These are phyloP conservation scores for Xylota sylvarum DNA, from an alignment of 2,888 invertebrate genomes.

Conservation along the genomic window DNA sequence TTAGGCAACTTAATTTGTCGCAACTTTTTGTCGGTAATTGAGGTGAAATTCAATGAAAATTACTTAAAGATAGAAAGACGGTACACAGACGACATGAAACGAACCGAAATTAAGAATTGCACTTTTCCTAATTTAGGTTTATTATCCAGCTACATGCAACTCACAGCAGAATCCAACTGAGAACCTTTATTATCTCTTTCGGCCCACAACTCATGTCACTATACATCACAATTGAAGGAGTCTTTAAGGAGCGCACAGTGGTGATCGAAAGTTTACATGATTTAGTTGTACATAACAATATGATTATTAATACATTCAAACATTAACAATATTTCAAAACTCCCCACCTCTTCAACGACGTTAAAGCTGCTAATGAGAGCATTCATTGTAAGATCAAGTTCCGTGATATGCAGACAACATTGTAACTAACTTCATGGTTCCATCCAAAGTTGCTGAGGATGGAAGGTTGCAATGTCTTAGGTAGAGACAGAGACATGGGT, in stretches of 20 bases:
- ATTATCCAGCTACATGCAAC: slow-evolving; percentile 36
- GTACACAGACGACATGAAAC: slow-evolving; percentile 18
- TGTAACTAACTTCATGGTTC: too few relatives aligned
- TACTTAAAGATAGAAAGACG: neutral
- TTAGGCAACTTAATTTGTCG: slow-evolving; percentile 52
- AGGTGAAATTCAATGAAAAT: slow-evolving; percentile 9
- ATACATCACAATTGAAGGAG: slow-evolving; percentile 79
- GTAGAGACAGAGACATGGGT: too few relatives aligned
- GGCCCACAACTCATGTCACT: slow-evolving; percentile 84
- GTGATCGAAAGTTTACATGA: neutral
- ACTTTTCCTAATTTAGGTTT: slow-evolving; percentile 54
- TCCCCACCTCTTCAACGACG: too few relatives aligned
- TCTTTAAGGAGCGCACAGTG: slow-evolving; percentile 18
- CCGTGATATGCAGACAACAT: too few relatives aligned
- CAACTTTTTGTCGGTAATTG: slow-evolving; percentile 1
- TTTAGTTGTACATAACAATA: too few relatives aligned
- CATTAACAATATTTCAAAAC: too few relatives aligned
- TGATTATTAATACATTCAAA: too few relatives aligned
- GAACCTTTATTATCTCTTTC: slow-evolving; percentile 78
- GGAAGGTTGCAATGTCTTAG: too few relatives aligned
- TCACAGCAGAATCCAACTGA: slow-evolving; percentile 53
- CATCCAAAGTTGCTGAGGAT: too few relatives aligned
- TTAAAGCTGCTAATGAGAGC: too few relatives aligned
- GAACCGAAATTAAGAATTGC: slow-evolving; percentile 24
- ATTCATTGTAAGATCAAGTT: too few relatives aligned